Evolutionary conservation across 2,888 invertebrate genomes (phyloP).

Genomic region (Chrysodeixis includens): DNA sequence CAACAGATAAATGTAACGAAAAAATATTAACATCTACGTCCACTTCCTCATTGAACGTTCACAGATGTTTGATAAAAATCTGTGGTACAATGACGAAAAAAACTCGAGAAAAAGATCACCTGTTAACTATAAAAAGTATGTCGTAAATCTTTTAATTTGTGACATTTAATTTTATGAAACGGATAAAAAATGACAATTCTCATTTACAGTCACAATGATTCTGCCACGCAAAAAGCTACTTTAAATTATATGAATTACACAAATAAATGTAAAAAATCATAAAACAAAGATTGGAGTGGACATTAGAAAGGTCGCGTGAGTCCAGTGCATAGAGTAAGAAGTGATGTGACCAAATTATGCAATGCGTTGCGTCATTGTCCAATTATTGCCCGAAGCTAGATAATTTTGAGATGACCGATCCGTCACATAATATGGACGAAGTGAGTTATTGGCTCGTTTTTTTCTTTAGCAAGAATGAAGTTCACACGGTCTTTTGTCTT

Average conservation of each 20-base stretch:
- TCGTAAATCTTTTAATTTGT: slow-evolving; percentile 68
- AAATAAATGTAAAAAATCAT: slow-evolving; percentile 9
- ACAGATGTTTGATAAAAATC: slow-evolving; percentile 47
- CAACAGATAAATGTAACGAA: slow-evolving; percentile 3
- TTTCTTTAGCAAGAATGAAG: slow-evolving; percentile 74
- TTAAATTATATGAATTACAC: slow-evolving; percentile 11
- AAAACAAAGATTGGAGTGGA: slow-evolving; percentile 40
- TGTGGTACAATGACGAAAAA: slow-evolving; percentile 30
- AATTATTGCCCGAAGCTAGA: slow-evolving; percentile 79
- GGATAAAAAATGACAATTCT: slow-evolving; percentile 35
- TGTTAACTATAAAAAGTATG: slow-evolving; percentile 70
- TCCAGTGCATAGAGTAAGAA: slow-evolving; percentile 66
- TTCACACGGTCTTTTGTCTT: slow-evolving; percentile 83
- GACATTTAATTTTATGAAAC: slow-evolving; percentile 60
- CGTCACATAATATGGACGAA: slow-evolving; percentile 77
- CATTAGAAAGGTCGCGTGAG: slow-evolving; percentile 76
- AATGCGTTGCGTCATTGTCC: slow-evolving; percentile 79
- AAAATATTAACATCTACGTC: slow-evolving; percentile 18
- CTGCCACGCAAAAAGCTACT: slow-evolving; percentile 27
- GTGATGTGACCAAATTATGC: slow-evolving; percentile 76
- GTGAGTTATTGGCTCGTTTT: slow-evolving; percentile 78
- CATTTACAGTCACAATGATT: slow-evolving; percentile 16
- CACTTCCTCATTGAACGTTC: slow-evolving; percentile 23
- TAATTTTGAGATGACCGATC: slow-evolving; percentile 81
- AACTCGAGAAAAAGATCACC: slow-evolving; percentile 61